Conservation (phyloP, 2,797 vertebrate species). For the Distichodus sexfasciatus region DNA sequence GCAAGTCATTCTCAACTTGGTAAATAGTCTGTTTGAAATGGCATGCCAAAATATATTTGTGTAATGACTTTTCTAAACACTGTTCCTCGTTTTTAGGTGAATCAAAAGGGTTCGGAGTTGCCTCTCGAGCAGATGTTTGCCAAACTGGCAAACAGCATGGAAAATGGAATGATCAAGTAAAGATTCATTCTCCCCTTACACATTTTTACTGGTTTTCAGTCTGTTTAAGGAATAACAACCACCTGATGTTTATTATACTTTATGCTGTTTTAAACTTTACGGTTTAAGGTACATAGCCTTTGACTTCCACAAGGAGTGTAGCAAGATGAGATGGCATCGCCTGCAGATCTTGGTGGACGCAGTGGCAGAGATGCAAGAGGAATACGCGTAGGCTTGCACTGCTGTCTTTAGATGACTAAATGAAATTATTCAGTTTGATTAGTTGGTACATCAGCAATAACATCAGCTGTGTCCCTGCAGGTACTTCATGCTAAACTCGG, state of each 20-base stretch:
- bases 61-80: not conserved
- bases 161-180: slow-evolving; percentile 88
- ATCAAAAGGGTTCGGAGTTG: slow-evolving; percentile 97
- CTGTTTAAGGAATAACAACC: not conserved
- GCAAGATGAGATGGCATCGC: slow-evolving; percentile 94
- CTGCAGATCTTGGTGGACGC: slow-evolving; percentile 88
- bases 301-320: slow-evolving; percentile 98
- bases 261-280: not conserved
- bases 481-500: slow-evolving; percentile 89
- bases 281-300: slow-evolving; percentile 88
- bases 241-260: not conserved
- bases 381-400: slow-evolving; percentile 77
- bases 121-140: slow-evolving; percentile 91
- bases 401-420: not conserved
- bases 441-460: not conserved
- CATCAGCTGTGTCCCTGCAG: slow-evolving; percentile 58
- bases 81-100: slow-evolving; percentile 74
- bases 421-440: not conserved
- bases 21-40: slow-evolving; percentile 56
- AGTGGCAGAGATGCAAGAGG: slow-evolving; percentile 87
- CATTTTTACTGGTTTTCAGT: not conserved
- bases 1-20: slow-evolving; percentile 95
- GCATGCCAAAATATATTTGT: not conserved
- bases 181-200: too few relatives aligned
- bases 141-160: slow-evolving; percentile 86